phyloP scores from a whole-genome alignment of 2,888 invertebrate species.

The Elmis aenea region DNA sequence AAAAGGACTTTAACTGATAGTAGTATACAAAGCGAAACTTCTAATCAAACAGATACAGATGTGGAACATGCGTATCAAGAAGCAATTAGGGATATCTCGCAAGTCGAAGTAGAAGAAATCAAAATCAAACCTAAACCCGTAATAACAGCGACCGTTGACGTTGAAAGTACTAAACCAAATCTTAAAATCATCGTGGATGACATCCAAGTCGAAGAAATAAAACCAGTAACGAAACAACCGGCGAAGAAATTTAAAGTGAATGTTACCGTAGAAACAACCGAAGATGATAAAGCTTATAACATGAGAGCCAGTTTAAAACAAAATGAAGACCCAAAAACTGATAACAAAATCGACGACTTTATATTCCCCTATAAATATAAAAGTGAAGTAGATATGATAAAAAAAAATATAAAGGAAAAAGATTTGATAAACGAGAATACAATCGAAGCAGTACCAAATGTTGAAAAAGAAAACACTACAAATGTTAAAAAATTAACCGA shows the following conservation, averaged over 20 bases:
- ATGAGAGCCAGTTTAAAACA: no score
- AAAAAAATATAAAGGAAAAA: no score
- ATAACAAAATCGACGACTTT: no score
- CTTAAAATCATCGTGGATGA: conserved; percentile 54
- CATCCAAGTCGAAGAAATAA: conserved; percentile 16
- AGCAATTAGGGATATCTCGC: conserved; percentile 40
- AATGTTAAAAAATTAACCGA: no score
- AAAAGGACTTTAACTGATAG: conserved; percentile 28
- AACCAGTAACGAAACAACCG: conserved; percentile 2
- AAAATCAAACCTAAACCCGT: conserved; percentile 49
- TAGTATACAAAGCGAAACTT: conserved; percentile 16
- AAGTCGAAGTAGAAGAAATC: conserved; percentile 51
- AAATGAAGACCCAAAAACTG: conserved; percentile 17
- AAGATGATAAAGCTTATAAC: no score
- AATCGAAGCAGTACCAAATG: no score
- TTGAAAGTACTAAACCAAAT: conserved; percentile 47
- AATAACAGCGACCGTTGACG: conserved; percentile 53
- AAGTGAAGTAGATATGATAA: no score
- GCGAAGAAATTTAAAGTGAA: conserved; percentile 12
- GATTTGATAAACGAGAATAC: no score
- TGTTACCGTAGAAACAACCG: conserved; percentile 16
- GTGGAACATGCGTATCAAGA: conserved; percentile 18
- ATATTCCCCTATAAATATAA: no score
- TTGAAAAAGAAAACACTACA: no score
- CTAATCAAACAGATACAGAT: conserved; percentile 3